Evolutionary conservation across 2,888 invertebrate species (phyloP), one percentile per base, ranked within the genome.

Genomic region (Erebia ligea): DNA sequence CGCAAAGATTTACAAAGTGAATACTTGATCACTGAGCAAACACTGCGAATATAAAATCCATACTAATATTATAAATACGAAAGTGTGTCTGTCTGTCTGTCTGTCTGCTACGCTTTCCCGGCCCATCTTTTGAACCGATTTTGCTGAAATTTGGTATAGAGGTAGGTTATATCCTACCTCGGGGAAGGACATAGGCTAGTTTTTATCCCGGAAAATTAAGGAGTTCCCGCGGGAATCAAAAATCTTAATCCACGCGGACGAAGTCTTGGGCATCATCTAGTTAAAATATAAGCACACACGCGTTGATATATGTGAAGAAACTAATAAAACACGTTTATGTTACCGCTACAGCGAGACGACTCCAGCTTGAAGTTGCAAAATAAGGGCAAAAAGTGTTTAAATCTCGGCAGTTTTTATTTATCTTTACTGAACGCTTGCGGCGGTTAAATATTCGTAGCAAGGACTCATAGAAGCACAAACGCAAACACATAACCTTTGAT

Each of bases 401-500:
- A 90, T 88, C 87, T 83, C 83, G 81, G 85, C 81, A 82, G 82
- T 84, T 87, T 84, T 85, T 90, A 89, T 91, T 90, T 91, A 87
- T 88, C 86, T 89, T 89, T 84, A 83, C 81, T 80, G 83, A 85
- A 81, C 85, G 87, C 88, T 85, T 81, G 75, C 82, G 84, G 90
- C 86, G 86, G 87, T 89, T 89, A 88, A 90, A 91, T 89, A 90
- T 89, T 89, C 85, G 85, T 82, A 86, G 85, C 81, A 83, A 82
- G 84, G 83, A 83, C 82, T 81, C 84, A 83, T 81, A 83, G 82
- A 79, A 84, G 88, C 86, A 87, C 3, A 86, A 89, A 88, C 87
- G 88, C 88, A 90, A 90, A 90, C 87, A 91, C 82, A 81, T 76
- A 83, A 86, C 86, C 89, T 91, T 91, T 91, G 90, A 90, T 87